Evolutionary conservation across 1,140 invertebrate species (phyloP), one percentile per base, ranked within the genome.

Genomic region (Proales similis): DNA sequence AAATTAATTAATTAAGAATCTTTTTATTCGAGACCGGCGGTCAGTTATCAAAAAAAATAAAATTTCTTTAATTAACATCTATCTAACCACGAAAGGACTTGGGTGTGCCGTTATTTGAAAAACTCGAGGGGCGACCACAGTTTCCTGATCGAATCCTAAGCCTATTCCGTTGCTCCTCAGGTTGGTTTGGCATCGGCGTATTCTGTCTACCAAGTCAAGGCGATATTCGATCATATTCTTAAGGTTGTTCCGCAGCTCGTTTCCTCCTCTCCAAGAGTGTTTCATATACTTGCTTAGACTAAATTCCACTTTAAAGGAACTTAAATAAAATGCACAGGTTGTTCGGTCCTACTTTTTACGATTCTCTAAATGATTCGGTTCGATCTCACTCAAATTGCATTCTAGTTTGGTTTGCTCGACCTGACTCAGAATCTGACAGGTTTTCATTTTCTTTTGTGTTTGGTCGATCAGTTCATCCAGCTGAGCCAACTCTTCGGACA

Each of bases 151-250:
- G 22, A 42, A 57, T 19, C 32, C 30, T 24, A 42, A 22, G 19
- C 51, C 51, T 19, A 19, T 42, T 42, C 45, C 36, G 22, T 57
- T 57, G n/a, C 51, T 57, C 27, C 39, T 42, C 11, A 57, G 39
- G 22, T 57, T 57, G 17, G 51, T 57, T 12, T 57, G 26, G 17
- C 39, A 43, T 42, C 51, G 26, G 24, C 32, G 33, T 2, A 7
- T 39, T 57, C 51, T 57, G 32, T 57, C 51, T 6, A 30, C 27
- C 4, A 57, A 30, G 7, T 42, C 36, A 12, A 26, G 17, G 27
- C 45, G 39, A 26, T 57, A 57, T 11, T 57, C 51, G 14, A 30
- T 57, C 51, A 57, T 57, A 19, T 57, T 57, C 12, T 38, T 20
- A 11, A 57, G 30, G 22, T 57, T 57, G 32, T 57, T 42, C 30